phyloP scores from a whole-genome alignment of 2,113 vertebrate genomes.

The Silurus glanis region DNA sequence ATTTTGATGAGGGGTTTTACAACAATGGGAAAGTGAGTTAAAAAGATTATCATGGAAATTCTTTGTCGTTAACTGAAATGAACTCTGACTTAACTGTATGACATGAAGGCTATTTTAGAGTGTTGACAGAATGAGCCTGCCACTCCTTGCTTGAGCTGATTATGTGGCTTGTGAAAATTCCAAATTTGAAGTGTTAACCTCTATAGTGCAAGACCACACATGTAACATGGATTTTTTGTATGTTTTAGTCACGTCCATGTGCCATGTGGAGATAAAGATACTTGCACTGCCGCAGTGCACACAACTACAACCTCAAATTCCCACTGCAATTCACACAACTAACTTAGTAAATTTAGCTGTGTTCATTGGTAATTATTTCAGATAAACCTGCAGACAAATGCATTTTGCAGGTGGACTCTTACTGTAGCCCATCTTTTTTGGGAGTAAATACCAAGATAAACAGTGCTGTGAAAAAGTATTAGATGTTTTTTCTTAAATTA shows the following conservation, averaged over 20 bases:
- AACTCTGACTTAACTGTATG: slow-evolving; percentile 32
- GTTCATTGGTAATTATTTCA: neutral
- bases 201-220: slow-evolving; percentile 34
- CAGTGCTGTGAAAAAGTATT: no score
- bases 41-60: slow-evolving; percentile 46
- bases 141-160: slow-evolving; percentile 39
- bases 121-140: slow-evolving; percentile 18
- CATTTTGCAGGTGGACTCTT: neutral
- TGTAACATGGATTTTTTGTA: slow-evolving; percentile 4
- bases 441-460: neutral
- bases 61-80: slow-evolving; percentile 42
- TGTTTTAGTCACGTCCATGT: neutral
- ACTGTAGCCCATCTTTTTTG: neutral
- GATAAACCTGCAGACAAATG: neutral
- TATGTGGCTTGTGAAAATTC: slow-evolving; percentile 42
- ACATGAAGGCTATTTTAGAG: slow-evolving; percentile 40
- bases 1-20: slow-evolving; percentile 41
- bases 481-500: no score
- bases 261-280: neutral
- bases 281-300: neutral
- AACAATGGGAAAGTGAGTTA: slow-evolving; percentile 36
- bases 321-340: neutral
- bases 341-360: neutral
- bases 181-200: slow-evolving; percentile 36
- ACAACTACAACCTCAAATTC: neutral